phyloP scores from a whole-genome alignment of 2,888 invertebrate species.

The Mystacides longicornis region DNA sequence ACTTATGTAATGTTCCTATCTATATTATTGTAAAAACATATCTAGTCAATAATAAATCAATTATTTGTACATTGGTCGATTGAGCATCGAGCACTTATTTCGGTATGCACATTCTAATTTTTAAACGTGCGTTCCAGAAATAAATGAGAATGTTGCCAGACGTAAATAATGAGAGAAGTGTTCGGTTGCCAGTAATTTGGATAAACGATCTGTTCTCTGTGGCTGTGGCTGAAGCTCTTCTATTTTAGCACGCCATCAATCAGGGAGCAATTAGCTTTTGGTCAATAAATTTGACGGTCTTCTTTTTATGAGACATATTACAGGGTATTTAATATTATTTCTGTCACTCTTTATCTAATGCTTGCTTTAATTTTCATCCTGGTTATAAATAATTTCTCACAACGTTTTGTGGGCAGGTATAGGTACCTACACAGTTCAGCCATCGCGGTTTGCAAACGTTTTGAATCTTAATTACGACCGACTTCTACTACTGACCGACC shows the following conservation, averaged over 20 bases:
- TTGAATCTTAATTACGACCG: too few relatives aligned
- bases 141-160: conserved; percentile 9
- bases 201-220: conserved; percentile 11
- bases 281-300: conserved; percentile 5
- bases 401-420: too few relatives aligned
- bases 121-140: conserved; percentile 7
- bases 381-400: too few relatives aligned
- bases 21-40: too few relatives aligned
- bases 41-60: too few relatives aligned
- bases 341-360: not conserved
- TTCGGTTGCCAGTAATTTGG: conserved; percentile 14
- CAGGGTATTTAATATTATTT: conserved; percentile 2
- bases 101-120: conserved; percentile 7
- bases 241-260: conserved; percentile 19
- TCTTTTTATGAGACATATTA: not conserved
- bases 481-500: too few relatives aligned
- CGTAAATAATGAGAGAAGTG: conserved; percentile 7
- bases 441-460: too few relatives aligned
- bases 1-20: too few relatives aligned
- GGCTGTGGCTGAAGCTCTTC: conserved; percentile 4
- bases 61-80: not conserved
- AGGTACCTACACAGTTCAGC: too few relatives aligned
- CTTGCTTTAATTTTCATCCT: too few relatives aligned
- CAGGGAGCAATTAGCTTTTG: conserved; percentile 22
- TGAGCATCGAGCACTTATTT: not conserved